A percentile compares a stretch with the other conserved stretches of the same genome.
These are phyloP conservation scores for Pandemis heparana DNA, from an alignment of 2,888 invertebrate species.

Conservation along the genomic window DNA sequence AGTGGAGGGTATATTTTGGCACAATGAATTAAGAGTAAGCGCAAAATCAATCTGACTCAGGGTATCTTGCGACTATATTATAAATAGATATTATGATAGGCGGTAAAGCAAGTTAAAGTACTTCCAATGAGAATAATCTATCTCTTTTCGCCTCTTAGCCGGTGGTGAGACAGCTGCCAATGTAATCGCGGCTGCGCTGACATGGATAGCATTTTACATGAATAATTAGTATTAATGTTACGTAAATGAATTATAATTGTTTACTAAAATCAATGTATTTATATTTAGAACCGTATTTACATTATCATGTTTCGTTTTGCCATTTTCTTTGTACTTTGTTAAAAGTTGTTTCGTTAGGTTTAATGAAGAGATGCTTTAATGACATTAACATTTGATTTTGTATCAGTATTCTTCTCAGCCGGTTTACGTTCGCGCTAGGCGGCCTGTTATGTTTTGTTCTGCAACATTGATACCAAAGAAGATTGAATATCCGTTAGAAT, in stretches of 20 bases:
- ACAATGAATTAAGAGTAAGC: too few relatives aligned
- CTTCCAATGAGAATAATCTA: too few relatives aligned
- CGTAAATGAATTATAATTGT: slow-evolving; percentile 14
- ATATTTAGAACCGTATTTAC: slow-evolving; percentile 24
- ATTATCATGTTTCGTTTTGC: slow-evolving; percentile 60
- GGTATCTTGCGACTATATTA: too few relatives aligned
- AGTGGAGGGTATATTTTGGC: too few relatives aligned
- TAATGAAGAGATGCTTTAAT: slow-evolving; percentile 77
- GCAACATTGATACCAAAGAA: slow-evolving; percentile 84
- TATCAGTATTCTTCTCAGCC: slow-evolving; percentile 76
- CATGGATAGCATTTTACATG: slow-evolving; percentile 21
- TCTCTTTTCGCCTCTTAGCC: neutral
- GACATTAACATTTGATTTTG: slow-evolving; percentile 72
- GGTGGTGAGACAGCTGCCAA: neutral
- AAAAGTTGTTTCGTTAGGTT: slow-evolving; percentile 74
- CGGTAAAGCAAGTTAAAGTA: too few relatives aligned
- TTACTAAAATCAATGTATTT: slow-evolving; percentile 22
- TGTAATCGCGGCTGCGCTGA: neutral
- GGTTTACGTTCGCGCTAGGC: slow-evolving; percentile 65
- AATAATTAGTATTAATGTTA: slow-evolving; percentile 20
- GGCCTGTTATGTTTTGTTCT: slow-evolving; percentile 69
- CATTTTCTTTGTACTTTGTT: slow-evolving; percentile 72
- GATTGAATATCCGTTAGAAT: slow-evolving; percentile 82
- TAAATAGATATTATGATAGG: too few relatives aligned
- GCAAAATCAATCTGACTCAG: too few relatives aligned